Conservation (phyloP, 1,140 invertebrate species). For the Drosophila serrata region DNA sequence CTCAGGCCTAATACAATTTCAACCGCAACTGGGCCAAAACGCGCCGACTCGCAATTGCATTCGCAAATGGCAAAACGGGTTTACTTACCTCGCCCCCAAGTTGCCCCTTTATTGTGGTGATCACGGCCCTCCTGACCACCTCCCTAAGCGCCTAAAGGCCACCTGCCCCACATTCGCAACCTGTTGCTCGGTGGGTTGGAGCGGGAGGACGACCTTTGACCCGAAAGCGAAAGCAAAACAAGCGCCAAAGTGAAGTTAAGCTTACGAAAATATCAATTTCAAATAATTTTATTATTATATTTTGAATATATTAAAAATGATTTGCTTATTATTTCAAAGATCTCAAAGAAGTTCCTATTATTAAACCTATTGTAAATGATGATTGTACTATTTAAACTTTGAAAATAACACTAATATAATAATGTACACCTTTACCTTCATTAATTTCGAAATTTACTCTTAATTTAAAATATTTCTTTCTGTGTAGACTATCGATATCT, state of each 20-base stretch:
- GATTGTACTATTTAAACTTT: background rate
- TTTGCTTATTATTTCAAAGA: background rate
- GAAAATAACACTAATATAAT: background rate
- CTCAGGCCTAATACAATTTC: constrained; percentile 53
- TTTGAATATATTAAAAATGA: background rate
- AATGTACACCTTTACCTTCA: no score
- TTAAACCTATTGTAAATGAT: background rate
- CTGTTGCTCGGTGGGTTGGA: constrained; percentile 54
- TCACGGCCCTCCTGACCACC: constrained; percentile 19
- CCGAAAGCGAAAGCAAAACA: constrained; percentile 48
- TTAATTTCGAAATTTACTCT: background rate
- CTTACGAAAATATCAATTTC: background rate
- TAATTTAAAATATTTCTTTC: background rate
- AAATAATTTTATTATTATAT: background rate
- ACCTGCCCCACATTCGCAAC: constrained; percentile 78
- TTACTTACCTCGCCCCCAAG: constrained; percentile 43
- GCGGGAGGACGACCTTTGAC: constrained; percentile 56
- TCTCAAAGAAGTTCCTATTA: background rate
- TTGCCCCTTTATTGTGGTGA: constrained; percentile 11
- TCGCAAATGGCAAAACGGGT: constrained; percentile 70
- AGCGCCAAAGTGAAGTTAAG: background rate
- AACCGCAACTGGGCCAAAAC: constrained; percentile 77
- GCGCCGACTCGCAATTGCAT: constrained; percentile 36
- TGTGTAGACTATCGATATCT: constrained; percentile 77
- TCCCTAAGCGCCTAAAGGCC: constrained; percentile 66